Evolutionary conservation across 1,140 invertebrate genomes (phyloP).

Genomic region (Drosophila aff.): DNA sequence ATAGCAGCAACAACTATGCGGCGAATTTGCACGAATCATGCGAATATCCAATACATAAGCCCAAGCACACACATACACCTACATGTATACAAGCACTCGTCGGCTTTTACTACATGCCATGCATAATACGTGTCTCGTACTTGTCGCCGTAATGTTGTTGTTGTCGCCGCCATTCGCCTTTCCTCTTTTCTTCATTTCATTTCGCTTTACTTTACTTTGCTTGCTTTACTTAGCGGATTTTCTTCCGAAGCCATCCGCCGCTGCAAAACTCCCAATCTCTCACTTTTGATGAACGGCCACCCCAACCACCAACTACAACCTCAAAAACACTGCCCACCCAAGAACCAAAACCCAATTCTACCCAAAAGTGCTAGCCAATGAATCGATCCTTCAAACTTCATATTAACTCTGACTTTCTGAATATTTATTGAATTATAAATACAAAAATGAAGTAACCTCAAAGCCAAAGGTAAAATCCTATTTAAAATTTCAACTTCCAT

Average conservation of each 20-base stretch:
- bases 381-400: background rate
- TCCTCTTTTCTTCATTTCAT: conserved; percentile 36
- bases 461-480: no score
- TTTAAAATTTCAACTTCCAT: background rate
- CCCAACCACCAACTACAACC: conserved; percentile 5
- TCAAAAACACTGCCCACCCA: background rate
- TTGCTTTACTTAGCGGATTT: conserved; percentile 42
- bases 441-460: no score
- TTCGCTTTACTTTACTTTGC: conserved; percentile 31
- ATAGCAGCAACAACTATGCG: conserved; percentile 80
- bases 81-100: conserved; percentile 4
- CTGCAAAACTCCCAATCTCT: conserved; percentile 9
- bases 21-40: conserved; percentile 83
- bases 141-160: conserved; percentile 68
- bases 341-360: background rate
- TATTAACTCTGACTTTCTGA: background rate
- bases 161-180: conserved; percentile 50
- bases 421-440: no score
- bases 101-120: conserved; percentile 41
- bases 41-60: conserved; percentile 69
- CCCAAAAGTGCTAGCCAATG: background rate
- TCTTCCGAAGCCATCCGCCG: conserved; percentile 9
- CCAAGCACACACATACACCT: conserved; percentile 32
- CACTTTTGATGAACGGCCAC: conserved; percentile 31
- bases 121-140: conserved; percentile 81